Base-by-base conservation (phyloP, 2,113 vertebrate genomes). In the Amblyopsis rosae region DNA sequence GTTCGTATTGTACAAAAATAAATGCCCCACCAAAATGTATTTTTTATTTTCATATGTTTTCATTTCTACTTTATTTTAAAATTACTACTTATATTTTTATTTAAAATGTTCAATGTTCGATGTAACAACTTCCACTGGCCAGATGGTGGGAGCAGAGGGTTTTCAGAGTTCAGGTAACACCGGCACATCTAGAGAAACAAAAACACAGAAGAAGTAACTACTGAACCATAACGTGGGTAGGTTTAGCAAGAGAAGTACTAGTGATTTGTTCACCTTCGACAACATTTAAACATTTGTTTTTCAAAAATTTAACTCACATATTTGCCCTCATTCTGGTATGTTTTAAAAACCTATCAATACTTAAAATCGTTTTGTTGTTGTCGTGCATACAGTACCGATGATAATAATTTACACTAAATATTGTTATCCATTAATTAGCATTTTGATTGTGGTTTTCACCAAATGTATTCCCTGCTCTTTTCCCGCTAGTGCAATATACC, bases 171-270 rank as follows among this genome's bases (percentile, higher is more conserved):
- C 56, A 47, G 12, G 15, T 15, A 54, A 41, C 26, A 26, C 26
- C 26, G 35, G 26, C 12, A 19, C 1, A n/a, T 12, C 12, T 53
- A 49, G 17, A 10, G 10, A 26, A 46, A 70, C 69, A 86, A 82
- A 77, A 72, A 26, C 26, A 26, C 26, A 3, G 1, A 49, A 75
- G 75, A 84, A 72, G 79, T 19, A 26, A 2, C 26, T 26, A 50
- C 17, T 19, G 6, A 51, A 57, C 15, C 16, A 57, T 72, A 81
- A 70, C 86, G 83, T 85, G 86, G 59, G 83, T 85, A 83, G 59
- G 48, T 72, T 47, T 13, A 4, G 54, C 19, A 32, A 26, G 26
- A 26, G 19, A 19, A 19, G 1, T 64, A 8, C 80, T 66, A 68
- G 83, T 80, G 66, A 26, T 26, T 26, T 26, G 26, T 26, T 26